phyloP scores from a whole-genome alignment of 92 coral and sea anemone species.

The Actinernus sp. region DNA sequence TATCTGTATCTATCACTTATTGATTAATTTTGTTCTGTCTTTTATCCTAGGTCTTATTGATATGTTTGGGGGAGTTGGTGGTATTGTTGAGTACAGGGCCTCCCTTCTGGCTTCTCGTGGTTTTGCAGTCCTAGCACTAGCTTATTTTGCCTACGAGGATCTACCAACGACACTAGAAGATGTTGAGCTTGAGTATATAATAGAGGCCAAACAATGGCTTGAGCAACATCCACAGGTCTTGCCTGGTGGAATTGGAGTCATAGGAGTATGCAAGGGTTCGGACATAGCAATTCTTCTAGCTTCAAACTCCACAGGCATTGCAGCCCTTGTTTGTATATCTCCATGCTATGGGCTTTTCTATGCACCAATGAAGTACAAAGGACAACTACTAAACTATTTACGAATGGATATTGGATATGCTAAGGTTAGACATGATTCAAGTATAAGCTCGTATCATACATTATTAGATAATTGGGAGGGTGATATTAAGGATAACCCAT shows the following conservation, averaged over 20 bases:
- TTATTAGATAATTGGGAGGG: conserved; percentile 14
- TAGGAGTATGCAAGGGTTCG: conserved; percentile 68
- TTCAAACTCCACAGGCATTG: conserved; percentile 31
- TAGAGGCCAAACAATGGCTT: conserved; percentile 77
- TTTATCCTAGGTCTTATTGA: conserved; percentile 58
- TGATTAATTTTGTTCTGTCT: too few relatives aligned
- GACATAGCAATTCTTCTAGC: conserved; percentile 64
- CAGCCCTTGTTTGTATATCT: conserved; percentile 51
- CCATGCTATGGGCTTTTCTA: conserved; percentile 13
- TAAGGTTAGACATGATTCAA: conserved; percentile 9
- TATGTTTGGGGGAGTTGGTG: conserved; percentile 66
- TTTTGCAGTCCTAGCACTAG: conserved; percentile 65
- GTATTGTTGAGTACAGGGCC: conserved; percentile 60
- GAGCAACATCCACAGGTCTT: conserved; percentile 51
- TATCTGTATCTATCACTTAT: too few relatives aligned
- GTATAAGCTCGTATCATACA: background rate
- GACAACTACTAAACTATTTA: conserved; percentile 3
- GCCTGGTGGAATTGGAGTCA: conserved; percentile 56
- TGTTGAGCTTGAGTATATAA: conserved; percentile 72
- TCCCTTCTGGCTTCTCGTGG: conserved; percentile 83
- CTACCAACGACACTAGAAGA: conserved; percentile 54
- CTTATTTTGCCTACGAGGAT: conserved; percentile 63
- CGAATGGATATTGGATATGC: background rate
- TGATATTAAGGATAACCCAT: conserved; percentile 14
- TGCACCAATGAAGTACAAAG: conserved; percentile 18